Conservation (phyloP, 2,888 invertebrate species). For the Scelioninae gen. 1 region DNA sequence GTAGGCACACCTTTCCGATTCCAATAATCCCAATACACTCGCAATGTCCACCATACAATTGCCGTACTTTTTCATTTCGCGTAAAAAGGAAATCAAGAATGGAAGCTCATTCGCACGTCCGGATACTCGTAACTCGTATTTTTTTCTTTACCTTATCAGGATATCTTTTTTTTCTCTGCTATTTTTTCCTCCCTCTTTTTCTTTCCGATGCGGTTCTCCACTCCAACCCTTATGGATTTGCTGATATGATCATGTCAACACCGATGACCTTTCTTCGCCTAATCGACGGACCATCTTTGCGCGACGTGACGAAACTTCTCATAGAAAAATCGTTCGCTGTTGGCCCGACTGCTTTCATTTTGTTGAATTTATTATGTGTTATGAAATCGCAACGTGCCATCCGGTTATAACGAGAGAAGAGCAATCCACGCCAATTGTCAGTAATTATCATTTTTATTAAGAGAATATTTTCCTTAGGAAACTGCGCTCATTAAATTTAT, state of each 20-base stretch:
- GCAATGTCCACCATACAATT: constrained; percentile 19
- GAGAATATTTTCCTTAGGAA: too few relatives aligned
- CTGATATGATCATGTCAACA: constrained; percentile 66
- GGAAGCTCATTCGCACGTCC: constrained; percentile 56
- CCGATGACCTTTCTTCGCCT: constrained; percentile 68
- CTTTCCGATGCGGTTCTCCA: constrained; percentile 41
- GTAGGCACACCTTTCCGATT: constrained; percentile 42
- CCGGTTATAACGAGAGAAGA: neutral
- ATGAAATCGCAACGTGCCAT: too few relatives aligned
- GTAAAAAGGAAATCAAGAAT: constrained; percentile 56
- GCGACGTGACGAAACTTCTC: constrained; percentile 67
- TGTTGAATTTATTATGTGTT: constrained; percentile 56
- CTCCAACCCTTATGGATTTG: constrained; percentile 56
- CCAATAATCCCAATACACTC: constrained; percentile 45
- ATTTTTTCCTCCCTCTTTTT: constrained; percentile 6
- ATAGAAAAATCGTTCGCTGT: constrained; percentile 34
- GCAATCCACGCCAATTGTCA: constrained; percentile 4
- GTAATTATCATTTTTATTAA: constrained; percentile 28
- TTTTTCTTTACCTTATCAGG: too few relatives aligned
- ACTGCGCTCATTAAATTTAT: neutral
- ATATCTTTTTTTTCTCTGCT: neutral
- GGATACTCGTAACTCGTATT: constrained; percentile 47
- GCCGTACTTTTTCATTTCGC: constrained; percentile 52
- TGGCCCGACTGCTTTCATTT: constrained; percentile 46
- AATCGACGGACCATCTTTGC: constrained; percentile 66